These are phyloP conservation scores for Geophilus truncorum DNA, from an alignment of 2,888 invertebrate genomes.

Conservation along the genomic window DNA sequence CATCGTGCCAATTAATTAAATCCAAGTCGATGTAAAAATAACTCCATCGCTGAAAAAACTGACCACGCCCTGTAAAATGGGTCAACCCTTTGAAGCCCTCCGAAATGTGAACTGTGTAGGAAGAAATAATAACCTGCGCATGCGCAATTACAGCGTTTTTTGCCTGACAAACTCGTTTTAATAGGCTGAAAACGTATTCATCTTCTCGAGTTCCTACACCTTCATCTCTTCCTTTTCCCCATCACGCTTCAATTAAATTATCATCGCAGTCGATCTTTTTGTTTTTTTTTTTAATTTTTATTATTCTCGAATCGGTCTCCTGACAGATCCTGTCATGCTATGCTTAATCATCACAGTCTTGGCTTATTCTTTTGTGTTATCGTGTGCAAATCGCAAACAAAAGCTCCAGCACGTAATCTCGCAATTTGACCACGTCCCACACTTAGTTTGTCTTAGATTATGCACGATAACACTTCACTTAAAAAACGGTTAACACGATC, in stretches of 20 bases:
- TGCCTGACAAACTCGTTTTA: neutral
- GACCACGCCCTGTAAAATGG: neutral
- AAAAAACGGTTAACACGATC: too few relatives aligned
- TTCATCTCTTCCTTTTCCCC: neutral
- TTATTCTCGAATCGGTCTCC: neutral
- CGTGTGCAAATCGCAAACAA: neutral
- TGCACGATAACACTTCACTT: too few relatives aligned
- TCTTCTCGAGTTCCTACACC: neutral
- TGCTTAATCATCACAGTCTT: neutral
- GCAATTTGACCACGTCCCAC: neutral
- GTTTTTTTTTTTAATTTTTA: neutral
- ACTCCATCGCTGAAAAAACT: neutral
- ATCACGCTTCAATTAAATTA: constrained; percentile 12
- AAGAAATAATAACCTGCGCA: neutral
- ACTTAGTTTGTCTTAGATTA: neutral
- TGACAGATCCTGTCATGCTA: neutral
- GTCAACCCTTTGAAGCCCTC: neutral
- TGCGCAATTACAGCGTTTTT: neutral
- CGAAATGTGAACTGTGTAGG: neutral
- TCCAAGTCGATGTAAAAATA: neutral
- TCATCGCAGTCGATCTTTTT: neutral
- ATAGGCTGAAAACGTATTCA: neutral
- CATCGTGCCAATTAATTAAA: constrained; percentile 15
- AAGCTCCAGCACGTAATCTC: neutral
- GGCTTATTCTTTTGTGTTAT: neutral